phyloP scores from a whole-genome alignment of 2,113 vertebrate genomes.

The Trichomycterus rosablanca region DNA sequence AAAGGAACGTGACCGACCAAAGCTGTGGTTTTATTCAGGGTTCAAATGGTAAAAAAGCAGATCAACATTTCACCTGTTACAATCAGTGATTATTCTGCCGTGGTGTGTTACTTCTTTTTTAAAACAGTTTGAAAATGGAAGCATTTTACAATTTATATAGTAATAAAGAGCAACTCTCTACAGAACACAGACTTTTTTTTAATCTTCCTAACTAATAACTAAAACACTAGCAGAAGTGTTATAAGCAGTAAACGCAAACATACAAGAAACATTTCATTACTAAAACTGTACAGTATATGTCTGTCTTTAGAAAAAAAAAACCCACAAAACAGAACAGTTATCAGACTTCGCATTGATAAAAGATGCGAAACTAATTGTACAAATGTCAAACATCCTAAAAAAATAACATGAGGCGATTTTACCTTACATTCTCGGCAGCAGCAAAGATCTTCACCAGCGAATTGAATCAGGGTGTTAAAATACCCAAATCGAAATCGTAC shows the following conservation, averaged over 20 bases:
- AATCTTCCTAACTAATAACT: constrained; percentile 9
- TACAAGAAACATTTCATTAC: constrained; percentile 11
- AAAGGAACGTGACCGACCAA: too few species aligned
- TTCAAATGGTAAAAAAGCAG: too few species aligned
- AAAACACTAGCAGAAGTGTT: constrained; percentile 22
- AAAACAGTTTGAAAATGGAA: too few species aligned
- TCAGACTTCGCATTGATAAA: too few species aligned
- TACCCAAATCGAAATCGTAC: background rate
- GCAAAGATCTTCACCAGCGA: constrained; percentile 8
- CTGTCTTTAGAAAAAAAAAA: constrained; percentile 10
- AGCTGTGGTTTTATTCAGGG: too few species aligned
- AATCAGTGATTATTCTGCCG: too few species aligned
- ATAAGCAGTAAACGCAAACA: background rate
- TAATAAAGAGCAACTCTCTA: too few species aligned
- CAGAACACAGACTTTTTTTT: too few species aligned
- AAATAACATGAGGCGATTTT: constrained; percentile 5
- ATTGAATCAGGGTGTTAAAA: too few species aligned
- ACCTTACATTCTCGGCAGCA: constrained; percentile 20
- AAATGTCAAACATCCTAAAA: background rate
- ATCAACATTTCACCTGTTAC: too few species aligned
- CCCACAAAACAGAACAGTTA: background rate
- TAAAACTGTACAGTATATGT: constrained; percentile 32
- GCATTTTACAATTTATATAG: too few species aligned
- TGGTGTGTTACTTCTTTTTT: too few species aligned
- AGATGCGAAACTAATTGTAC: background rate